Conservation (phyloP, 2,113 vertebrate genomes). For the Pitta sordida region DNA sequence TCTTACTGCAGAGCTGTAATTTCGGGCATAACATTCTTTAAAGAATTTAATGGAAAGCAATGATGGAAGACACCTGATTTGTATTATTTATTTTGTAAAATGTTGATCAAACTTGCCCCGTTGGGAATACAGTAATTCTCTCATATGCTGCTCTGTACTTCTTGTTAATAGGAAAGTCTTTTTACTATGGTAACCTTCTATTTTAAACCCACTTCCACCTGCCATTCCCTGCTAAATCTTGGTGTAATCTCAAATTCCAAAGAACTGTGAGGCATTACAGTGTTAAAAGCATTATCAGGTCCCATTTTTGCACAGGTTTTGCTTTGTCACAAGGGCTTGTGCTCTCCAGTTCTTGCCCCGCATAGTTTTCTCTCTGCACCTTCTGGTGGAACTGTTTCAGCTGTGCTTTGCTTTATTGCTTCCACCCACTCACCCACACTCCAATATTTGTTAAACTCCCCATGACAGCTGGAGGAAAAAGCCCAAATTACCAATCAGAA, state of each 20-base stretch:
- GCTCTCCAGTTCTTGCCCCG: conserved; percentile 1
- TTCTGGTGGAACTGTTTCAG: conserved; percentile 26
- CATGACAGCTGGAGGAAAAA: conserved; percentile 9
- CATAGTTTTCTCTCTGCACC: not conserved
- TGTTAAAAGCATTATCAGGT: conserved; percentile 6
- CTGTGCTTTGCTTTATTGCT: conserved; percentile 35
- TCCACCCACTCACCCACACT: conserved; percentile 20
- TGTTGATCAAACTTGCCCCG: not conserved
- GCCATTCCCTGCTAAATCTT: not conserved
- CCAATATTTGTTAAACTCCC: not conserved
- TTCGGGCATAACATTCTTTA: not conserved
- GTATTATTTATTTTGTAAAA: not conserved
- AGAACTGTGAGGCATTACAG: not conserved
- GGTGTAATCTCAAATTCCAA: not conserved
- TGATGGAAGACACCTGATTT: not conserved
- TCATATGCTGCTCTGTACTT: not conserved
- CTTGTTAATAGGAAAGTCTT: not conserved
- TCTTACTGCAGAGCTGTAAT: not conserved
- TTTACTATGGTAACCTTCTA: not conserved
- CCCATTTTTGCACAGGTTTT: not conserved
- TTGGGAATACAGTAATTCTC: not conserved
- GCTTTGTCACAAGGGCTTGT: conserved; percentile 2
- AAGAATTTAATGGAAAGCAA: not conserved
- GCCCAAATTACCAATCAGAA: conserved; percentile 26
- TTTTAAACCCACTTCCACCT: not conserved